Evolutionary conservation across 2,888 invertebrate genomes (phyloP).

Genomic region (Teleiodes luculella): DNA sequence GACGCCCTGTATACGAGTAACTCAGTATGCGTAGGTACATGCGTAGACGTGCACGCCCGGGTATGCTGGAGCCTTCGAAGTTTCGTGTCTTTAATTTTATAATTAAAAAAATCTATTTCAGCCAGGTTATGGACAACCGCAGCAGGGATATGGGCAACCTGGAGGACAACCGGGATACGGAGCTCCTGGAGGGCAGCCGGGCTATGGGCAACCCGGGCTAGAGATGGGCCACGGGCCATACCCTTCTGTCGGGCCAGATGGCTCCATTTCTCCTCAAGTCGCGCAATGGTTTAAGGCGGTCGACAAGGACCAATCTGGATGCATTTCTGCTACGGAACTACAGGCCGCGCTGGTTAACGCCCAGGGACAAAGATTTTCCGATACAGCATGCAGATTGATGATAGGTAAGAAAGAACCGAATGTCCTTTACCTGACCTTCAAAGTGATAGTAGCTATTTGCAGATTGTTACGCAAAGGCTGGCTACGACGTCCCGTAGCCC

Average conservation of each 20-base stretch:
- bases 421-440: too few species aligned
- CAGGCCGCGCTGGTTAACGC: slow-evolving; percentile 90
- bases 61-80: too few species aligned
- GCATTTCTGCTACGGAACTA: slow-evolving; percentile 87
- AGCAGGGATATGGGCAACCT: slow-evolving; percentile 28
- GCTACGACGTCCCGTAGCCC: too few species aligned
- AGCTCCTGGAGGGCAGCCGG: slow-evolving; percentile 29
- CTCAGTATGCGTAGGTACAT: too few species aligned
- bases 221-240: slow-evolving; percentile 72
- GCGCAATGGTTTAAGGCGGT: slow-evolving; percentile 91
- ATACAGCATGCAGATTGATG: slow-evolving; percentile 91
- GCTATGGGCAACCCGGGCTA: slow-evolving; percentile 34
- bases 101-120: slow-evolving; percentile 13
- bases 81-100: too few species aligned
- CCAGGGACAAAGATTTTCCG: slow-evolving; percentile 90
- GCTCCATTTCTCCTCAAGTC: slow-evolving; percentile 83
- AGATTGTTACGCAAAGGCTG: too few species aligned
- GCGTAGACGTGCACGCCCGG: too few species aligned
- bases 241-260: slow-evolving; percentile 70
- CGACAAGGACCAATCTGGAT: slow-evolving; percentile 90
- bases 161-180: slow-evolving; percentile 29
- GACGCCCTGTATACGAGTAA: too few species aligned
- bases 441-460: neutral
- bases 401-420: slow-evolving; percentile 78
- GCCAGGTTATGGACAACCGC: slow-evolving; percentile 38